Evolutionary conservation across 2,797 vertebrate species (phyloP).

Genomic region (Enteromius argenteus): DNA sequence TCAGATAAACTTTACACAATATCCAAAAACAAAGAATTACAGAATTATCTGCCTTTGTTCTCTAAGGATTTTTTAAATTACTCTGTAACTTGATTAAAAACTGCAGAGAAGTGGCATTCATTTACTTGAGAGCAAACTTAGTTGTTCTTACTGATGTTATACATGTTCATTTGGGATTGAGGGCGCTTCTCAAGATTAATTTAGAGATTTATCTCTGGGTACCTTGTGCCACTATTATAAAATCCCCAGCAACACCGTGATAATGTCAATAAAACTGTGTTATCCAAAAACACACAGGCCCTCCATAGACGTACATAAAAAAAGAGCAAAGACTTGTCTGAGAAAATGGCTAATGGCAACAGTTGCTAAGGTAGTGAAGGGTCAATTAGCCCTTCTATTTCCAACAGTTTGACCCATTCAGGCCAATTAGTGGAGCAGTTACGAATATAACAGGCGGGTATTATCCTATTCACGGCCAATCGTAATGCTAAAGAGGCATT

Average conservation of each 20-base stretch:
- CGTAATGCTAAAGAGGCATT: constrained; percentile 1
- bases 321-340: not conserved
- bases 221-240: not conserved
- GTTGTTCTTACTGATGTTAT: not conserved
- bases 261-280: not conserved
- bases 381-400: not conserved
- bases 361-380: constrained; percentile 8
- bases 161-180: not conserved
- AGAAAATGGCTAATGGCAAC: not conserved
- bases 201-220: constrained; percentile 36
- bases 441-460: not conserved
- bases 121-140: not conserved
- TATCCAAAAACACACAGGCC: constrained; percentile 10
- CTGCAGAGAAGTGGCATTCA: too few species aligned
- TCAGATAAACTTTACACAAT: not conserved
- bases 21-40: not conserved
- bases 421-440: constrained; percentile 2
- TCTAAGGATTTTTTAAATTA: not conserved
- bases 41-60: not conserved
- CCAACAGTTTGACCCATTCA: constrained; percentile 25
- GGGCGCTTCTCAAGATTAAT: constrained; percentile 20
- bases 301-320: not conserved
- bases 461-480: constrained; percentile 20
- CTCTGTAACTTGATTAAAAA: not conserved
- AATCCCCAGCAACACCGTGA: not conserved